phyloP scores from a whole-genome alignment of 2,888 invertebrate genomes.

The Drosophila demipolita region DNA sequence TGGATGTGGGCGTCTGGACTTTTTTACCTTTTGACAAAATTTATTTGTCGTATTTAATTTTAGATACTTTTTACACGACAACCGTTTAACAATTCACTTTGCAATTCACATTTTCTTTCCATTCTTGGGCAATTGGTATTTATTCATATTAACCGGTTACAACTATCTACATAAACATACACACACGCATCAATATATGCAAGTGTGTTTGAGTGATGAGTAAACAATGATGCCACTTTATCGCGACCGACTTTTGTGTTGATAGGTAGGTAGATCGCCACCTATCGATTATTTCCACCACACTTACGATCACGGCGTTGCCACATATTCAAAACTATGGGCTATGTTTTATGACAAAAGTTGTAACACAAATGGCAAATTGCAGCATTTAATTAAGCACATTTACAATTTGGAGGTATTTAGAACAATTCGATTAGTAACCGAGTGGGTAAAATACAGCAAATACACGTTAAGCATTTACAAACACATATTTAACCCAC shows the following conservation, averaged over 20 bases:
- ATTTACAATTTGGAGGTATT: neutral
- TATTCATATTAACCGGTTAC: slow-evolving; percentile 2
- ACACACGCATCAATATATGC: slow-evolving; percentile 10
- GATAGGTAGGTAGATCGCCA: slow-evolving; percentile 23
- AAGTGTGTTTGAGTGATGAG: neutral
- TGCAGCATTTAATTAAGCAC: neutral
- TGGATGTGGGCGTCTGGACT: neutral
- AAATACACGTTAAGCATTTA: neutral
- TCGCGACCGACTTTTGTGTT: slow-evolving; percentile 3
- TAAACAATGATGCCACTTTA: slow-evolving; percentile 15
- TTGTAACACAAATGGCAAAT: neutral
- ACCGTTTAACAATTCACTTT: neutral
- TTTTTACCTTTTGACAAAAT: neutral
- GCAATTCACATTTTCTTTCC: neutral
- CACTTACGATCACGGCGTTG: slow-evolving; percentile 39
- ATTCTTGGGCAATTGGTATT: neutral
- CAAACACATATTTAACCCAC: neutral
- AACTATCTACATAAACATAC: slow-evolving; percentile 12
- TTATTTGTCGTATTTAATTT: neutral
- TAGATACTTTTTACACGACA: neutral
- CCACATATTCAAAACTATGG: slow-evolving; percentile 23
- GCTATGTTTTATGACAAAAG: neutral
- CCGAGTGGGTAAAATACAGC: neutral
- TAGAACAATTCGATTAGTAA: neutral
- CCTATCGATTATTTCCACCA: slow-evolving; percentile 35